Base-by-base conservation (phyloP, 2,888 invertebrate species). In the Cinara cedri region DNA sequence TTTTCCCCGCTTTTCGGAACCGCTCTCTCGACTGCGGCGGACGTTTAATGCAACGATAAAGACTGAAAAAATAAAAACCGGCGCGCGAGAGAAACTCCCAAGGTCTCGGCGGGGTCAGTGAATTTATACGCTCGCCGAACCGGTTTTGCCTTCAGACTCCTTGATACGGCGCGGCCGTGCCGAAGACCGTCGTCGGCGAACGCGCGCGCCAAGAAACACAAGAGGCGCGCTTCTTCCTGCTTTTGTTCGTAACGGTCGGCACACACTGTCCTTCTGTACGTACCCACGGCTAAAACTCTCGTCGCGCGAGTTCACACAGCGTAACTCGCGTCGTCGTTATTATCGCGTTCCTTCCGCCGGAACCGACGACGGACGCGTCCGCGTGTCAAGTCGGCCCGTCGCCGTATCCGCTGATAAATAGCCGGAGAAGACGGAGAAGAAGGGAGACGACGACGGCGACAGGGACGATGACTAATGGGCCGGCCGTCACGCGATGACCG, bases 21-120 rank as follows among this genome's bases (percentile, higher is more conserved):
- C 51, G 63, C 42, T 65, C 62, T 57, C 46, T 54, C 49, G 54
- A 42, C n/a, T 1, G 16, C 21, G 46, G 46, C 24, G 6, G 21
- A 34, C 66, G 66, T 70, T 78, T 62, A 49, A 60, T 42, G 4
- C 16, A 54, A 42, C 21, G 42, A 54, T n/a, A n/a, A 74, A 74
- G 19, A 63, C 21, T n/a, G 44, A 57, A 46, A 9, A 19, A 34
- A 34, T 34, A 55, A 62, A 72, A 72, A 49, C 66, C 76, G 16
- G 9, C 76, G 57, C 54, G 26, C 78, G 16, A 70, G 70, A 70
- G 78, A 78, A 78, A 78, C 78, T 78, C 78, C 70, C 78, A 78
- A 78, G 78, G 78, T 78, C 78, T 78, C 51, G 68, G 51, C 55
- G 78, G 78, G 78, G 78, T 78, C 78, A 78, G 78, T 78, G 78